Percentiles rank a stretch among this genome's conserved stretches.
phyloP scores from a whole-genome alignment of 2,113 vertebrate genomes.

The Tinamus guttatus region DNA sequence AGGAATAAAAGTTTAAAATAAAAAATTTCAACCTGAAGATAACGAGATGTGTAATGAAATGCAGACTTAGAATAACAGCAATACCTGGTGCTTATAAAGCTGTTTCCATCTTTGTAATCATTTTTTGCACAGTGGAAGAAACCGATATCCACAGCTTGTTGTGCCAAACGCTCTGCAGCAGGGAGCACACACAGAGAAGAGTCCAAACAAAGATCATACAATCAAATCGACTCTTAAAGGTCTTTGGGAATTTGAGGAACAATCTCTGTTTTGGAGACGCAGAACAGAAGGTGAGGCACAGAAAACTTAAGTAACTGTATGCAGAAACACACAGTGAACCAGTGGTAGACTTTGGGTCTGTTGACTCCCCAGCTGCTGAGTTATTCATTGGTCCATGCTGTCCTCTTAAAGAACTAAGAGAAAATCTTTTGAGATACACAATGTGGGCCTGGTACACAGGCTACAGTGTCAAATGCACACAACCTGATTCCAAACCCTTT shows the following conservation, averaged over 20 bases:
- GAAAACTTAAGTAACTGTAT: neutral
- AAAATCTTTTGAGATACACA: neutral
- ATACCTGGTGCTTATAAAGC: constrained; percentile 22
- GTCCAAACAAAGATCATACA: neutral
- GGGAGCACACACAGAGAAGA: neutral
- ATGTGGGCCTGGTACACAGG: neutral
- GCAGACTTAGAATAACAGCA: constrained; percentile 2
- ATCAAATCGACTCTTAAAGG: neutral
- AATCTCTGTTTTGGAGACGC: neutral
- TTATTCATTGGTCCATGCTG: neutral
- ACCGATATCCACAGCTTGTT: neutral
- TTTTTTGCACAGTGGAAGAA: constrained; percentile 26
- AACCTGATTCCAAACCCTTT: neutral
- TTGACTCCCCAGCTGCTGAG: neutral
- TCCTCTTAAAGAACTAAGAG: neutral
- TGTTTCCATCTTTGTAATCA: neutral
- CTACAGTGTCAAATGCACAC: neutral
- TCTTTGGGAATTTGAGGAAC: constrained; percentile 3
- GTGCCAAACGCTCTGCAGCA: neutral
- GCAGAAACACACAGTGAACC: constrained; percentile 2
- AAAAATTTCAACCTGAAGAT: neutral
- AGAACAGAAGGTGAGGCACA: constrained; percentile 26
- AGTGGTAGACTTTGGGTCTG: neutral
- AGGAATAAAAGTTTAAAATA: neutral
- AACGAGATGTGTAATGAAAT: neutral